Evolutionary conservation across 2,797 vertebrate genomes (phyloP), one percentile per base, ranked within the genome.

Genomic region (Manis crassicaudata): DNA sequence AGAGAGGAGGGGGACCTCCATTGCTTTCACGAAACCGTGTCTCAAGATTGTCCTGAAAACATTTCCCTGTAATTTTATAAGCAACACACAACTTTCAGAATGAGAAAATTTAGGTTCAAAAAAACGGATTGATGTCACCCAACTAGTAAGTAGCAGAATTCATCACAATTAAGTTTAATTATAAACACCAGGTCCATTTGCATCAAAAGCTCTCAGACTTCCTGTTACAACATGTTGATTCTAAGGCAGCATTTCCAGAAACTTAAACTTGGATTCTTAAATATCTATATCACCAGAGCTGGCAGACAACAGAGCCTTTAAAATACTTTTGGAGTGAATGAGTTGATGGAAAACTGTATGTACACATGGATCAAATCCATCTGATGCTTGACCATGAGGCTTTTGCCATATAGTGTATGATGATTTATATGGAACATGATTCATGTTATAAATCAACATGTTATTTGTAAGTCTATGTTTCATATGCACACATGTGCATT

Each of bases 311-410:
- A 6, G 46, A 27, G 17, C 62, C 65, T 50, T 32, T 27, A 43
- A 58, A 4, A 20, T 27, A 14, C 29, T 43, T 20, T 56, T 4
- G 27, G 76, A n/a, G 17, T 12, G 0, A 68, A 9, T 0, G 5
- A 16, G 75, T 43, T 27, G 52, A 58, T 1, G 52, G 63, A 70
- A 67, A 50, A 14, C 5, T 9, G 4, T 0, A 7, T 3, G 8
- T 6, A 18, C 7, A 46, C 7, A n/a, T 0, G 50, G 27, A 23
- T 46, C 76, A 35, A 27, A 29, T 58, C 40, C 43, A 54, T 37
- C 40, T 27, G 40, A 8, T 6, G 54, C 40, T 13, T 14, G 54
- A 4, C 37, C 7, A 0, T 14, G 21, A 16, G 0, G 17, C 40
- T 7, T 60, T 27, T 46, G 12, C 18, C 52, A 8, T 21, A 11